Percentiles rank a stretch among this genome's conserved stretches.
Conservation (phyloP, 1,140 invertebrate species). For the Cotesia vestalis region DNA sequence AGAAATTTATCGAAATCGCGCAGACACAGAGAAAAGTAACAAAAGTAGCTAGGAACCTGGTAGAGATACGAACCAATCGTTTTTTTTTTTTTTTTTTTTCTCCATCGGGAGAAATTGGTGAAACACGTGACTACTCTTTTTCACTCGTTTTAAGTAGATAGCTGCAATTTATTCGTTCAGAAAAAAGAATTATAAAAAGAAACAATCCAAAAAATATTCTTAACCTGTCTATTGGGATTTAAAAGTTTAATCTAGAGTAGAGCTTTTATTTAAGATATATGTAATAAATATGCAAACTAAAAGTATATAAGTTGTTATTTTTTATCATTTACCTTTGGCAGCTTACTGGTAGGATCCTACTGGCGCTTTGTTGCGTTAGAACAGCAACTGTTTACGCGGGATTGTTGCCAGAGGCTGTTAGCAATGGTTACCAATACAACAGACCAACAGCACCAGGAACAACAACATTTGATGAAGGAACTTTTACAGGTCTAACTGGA, state of each 20-base stretch:
- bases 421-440: slow-evolving; percentile 58
- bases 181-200: background rate
- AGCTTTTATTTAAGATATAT: background rate
- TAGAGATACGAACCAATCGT: slow-evolving; percentile 29
- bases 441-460: slow-evolving; percentile 37
- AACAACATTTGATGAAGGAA: slow-evolving; percentile 11
- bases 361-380: slow-evolving; percentile 50
- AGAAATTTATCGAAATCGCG: slow-evolving; percentile 25
- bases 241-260: background rate
- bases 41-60: background rate
- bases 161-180: slow-evolving; percentile 7
- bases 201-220: slow-evolving; percentile 1
- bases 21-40: background rate
- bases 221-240: background rate
- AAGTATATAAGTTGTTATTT: background rate
- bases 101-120: slow-evolving; percentile 33
- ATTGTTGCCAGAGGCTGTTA: slow-evolving; percentile 49
- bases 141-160: slow-evolving; percentile 27
- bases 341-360: slow-evolving; percentile 47
- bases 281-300: background rate
- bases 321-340: slow-evolving; percentile 35
- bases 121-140: slow-evolving; percentile 35
- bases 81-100: background rate
- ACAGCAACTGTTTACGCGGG: slow-evolving; percentile 48
- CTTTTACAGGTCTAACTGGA: background rate